A percentile compares a stretch with the other conserved stretches of the same genome.
These are phyloP conservation scores for Mormyrus hasselquistii DNA, from an alignment of 2,797 vertebrate genomes.

Conservation along the genomic window DNA sequence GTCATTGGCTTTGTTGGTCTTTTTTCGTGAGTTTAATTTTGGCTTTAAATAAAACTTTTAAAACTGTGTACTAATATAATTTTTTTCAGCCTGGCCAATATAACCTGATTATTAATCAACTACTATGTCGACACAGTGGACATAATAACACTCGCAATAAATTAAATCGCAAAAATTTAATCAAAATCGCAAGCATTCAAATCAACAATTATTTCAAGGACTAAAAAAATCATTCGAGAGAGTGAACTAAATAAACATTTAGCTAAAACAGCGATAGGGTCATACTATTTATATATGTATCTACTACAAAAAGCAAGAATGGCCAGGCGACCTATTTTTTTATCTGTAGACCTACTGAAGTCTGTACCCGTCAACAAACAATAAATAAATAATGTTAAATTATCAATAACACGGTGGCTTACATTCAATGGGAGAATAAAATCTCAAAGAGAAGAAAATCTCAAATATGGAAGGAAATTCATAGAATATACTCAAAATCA, in stretches of 20 bases:
- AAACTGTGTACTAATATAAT: background rate
- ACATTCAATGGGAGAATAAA: background rate
- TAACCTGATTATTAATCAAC: background rate
- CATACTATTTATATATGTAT: background rate
- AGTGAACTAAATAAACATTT: background rate
- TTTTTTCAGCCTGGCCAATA: background rate
- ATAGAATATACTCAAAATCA: background rate
- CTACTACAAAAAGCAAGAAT: background rate
- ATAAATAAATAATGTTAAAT: background rate
- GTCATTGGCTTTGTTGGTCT: background rate
- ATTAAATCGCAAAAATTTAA: background rate
- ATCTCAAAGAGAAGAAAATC: background rate
- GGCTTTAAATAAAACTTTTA: background rate
- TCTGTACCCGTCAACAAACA: background rate
- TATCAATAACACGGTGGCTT: background rate
- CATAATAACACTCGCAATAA: background rate
- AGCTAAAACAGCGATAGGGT: background rate
- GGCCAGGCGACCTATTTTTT: background rate
- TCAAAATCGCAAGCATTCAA: background rate
- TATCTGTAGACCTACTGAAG: background rate
- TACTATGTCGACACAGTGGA: background rate
- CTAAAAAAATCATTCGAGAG: background rate
- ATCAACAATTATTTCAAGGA: background rate
- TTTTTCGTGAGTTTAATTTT: background rate
- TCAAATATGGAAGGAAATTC: background rate